phyloP scores from a whole-genome alignment of 2,797 vertebrate species.

The Ambastaia sidthimunki region DNA sequence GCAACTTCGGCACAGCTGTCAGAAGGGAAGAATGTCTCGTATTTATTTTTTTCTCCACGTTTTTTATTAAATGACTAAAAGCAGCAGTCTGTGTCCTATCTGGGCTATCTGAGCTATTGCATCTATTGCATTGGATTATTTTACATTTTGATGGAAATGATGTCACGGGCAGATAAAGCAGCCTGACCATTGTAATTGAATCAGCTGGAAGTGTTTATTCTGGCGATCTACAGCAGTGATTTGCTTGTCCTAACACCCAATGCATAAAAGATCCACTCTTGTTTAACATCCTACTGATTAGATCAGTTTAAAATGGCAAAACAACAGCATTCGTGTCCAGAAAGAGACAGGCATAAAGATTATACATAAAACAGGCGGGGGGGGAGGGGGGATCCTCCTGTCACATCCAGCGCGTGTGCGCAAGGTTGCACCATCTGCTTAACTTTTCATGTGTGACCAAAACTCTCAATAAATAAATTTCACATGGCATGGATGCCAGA shows the following conservation, averaged over 20 bases:
- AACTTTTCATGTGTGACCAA: conserved; percentile 90
- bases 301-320: conserved; percentile 88
- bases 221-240: conserved; percentile 90
- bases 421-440: conserved; percentile 84
- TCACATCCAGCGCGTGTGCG: conserved; percentile 48
- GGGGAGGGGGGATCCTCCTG: conserved; percentile 54
- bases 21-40: conserved; percentile 80
- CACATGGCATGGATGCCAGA: conserved; percentile 75
- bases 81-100: conserved; percentile 97
- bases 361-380: conserved; percentile 75
- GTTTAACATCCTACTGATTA: conserved; percentile 94
- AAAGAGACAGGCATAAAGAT: conserved; percentile 82
- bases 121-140: conserved; percentile 98
- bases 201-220: conserved; percentile 95
- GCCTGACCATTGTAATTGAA: conserved; percentile 94
- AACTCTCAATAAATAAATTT: conserved; percentile 89
- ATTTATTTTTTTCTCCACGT: conserved; percentile 68
- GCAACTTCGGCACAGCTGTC: conserved; percentile 88
- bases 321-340: conserved; percentile 80
- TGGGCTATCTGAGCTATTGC: conserved; percentile 92
- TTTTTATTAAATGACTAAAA: conserved; percentile 90
- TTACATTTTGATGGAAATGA: conserved; percentile 99
- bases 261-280: conserved; percentile 95
- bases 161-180: conserved; percentile 95
- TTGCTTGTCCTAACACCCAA: conserved; percentile 90